Conservation (phyloP, 2,113 vertebrate species). For the Panthera leo region DNA sequence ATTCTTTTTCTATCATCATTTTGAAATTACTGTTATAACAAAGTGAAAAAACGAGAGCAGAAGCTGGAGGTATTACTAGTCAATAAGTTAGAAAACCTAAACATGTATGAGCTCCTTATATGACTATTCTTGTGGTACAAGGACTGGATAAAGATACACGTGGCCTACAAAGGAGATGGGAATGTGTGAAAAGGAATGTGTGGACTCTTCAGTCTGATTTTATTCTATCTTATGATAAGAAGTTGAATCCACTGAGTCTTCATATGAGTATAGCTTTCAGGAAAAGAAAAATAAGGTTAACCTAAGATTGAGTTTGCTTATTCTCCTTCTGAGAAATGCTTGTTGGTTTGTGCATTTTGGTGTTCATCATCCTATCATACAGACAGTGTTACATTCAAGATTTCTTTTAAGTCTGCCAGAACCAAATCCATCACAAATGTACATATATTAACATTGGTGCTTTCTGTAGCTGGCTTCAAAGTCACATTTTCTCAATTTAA, state of each 20-base stretch:
- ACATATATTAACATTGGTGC: not conserved
- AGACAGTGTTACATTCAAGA: not conserved
- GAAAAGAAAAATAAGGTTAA: not conserved
- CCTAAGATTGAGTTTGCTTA: not conserved
- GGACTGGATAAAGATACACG: not conserved
- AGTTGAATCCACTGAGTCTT: not conserved
- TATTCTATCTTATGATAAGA: not conserved
- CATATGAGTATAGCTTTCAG: not conserved
- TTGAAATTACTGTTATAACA: constrained; percentile 8
- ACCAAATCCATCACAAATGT: not conserved
- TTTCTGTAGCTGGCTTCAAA: not conserved
- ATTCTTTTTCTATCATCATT: constrained; percentile 24
- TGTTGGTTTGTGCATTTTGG: not conserved
- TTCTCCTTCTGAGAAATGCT: not conserved
- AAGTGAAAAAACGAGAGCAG: not conserved
- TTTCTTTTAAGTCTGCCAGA: not conserved
- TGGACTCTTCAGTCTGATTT: not conserved
- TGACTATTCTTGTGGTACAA: not conserved
- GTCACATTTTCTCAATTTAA: not conserved
- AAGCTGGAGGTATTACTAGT: not conserved
- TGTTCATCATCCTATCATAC: not conserved
- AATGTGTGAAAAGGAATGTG: not conserved
- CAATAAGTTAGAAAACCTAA: not conserved
- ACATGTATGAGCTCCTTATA: not conserved
- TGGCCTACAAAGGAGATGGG: not conserved